These are phyloP conservation scores for Solea senegalensis DNA, from an alignment of 2,113 vertebrate genomes.

Conservation along the genomic window DNA sequence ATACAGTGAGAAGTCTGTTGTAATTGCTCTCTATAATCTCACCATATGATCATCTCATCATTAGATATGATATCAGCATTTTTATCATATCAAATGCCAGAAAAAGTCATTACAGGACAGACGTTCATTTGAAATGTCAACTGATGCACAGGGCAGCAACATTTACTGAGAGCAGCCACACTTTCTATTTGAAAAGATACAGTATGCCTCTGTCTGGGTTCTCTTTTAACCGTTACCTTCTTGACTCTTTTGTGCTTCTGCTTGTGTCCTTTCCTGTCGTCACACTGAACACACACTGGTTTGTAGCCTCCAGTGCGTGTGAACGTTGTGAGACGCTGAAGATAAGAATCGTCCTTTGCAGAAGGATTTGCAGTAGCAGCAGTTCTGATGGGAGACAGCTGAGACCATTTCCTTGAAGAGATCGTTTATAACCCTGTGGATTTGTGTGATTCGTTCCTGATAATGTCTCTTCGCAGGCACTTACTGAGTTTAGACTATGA, in stretches of 20 bases:
- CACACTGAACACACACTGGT: background rate
- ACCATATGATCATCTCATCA: background rate
- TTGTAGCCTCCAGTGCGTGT: background rate
- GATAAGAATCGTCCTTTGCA: slow-evolving; percentile 35
- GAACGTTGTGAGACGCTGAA: background rate
- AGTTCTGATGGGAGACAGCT: background rate
- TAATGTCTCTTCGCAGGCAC: slow-evolving; percentile 24
- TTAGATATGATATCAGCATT: slow-evolving; percentile 1
- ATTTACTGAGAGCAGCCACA: slow-evolving; percentile 44
- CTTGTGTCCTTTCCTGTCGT: slow-evolving; percentile 1
- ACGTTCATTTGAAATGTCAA: slow-evolving; percentile 62
- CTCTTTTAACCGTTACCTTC: background rate
- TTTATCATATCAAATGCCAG: slow-evolving; percentile 50
- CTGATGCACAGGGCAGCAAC: slow-evolving; percentile 30
- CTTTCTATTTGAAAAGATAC: slow-evolving; percentile 14
- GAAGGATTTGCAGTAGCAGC: slow-evolving; percentile 7
- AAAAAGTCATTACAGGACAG: slow-evolving; percentile 15
- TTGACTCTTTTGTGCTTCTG: background rate
- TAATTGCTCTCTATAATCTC: background rate
- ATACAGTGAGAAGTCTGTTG: too few species aligned
- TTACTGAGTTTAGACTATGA: slow-evolving; percentile 30
- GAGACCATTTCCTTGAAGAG: background rate
- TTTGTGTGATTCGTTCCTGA: slow-evolving; percentile 37
- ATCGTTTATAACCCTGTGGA: slow-evolving; percentile 14
- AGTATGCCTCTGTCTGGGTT: background rate